Percentiles rank a stretch among this genome's conserved stretches.
Conservation (phyloP, 2,113 vertebrate genomes). For the Crotalus helleri region DNA sequence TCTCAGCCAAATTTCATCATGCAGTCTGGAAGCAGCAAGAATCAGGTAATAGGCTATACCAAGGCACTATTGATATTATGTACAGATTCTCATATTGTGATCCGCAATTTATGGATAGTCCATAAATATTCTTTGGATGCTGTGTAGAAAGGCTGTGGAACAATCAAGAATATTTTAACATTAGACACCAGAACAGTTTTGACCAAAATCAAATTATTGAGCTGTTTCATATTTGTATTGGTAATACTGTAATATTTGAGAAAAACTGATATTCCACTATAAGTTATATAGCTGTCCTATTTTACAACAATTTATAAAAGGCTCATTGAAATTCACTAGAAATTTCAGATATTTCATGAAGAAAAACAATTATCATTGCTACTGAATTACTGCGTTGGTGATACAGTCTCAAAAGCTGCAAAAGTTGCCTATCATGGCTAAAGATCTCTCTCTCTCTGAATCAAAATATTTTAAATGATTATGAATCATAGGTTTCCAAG, state of each 20-base stretch:
- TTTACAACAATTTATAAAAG: neutral
- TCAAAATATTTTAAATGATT: neutral
- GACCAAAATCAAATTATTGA: neutral
- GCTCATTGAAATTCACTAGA: too few species aligned
- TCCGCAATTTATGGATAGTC: neutral
- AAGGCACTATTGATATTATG: neutral
- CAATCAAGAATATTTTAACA: neutral
- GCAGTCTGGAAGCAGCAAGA: neutral
- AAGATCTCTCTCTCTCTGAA: neutral
- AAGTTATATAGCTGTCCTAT: neutral
- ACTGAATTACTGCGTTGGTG: neutral
- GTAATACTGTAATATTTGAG: neutral
- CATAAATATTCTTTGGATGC: neutral
- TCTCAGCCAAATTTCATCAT: slow-evolving; percentile 29
- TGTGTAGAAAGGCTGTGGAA: neutral
- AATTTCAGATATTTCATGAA: neutral
- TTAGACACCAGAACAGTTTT: neutral
- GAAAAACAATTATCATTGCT: neutral
- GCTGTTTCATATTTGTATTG: neutral
- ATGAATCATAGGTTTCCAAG: neutral
- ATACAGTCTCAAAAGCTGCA: neutral
- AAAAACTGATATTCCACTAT: neutral
- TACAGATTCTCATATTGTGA: neutral
- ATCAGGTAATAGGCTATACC: neutral
- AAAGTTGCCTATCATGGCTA: neutral